A percentile compares a stretch with the other conserved stretches of the same genome.
These are phyloP conservation scores for Nothura maculosa DNA, from an alignment of 2,797 vertebrate genomes.

Conservation along the genomic window DNA sequence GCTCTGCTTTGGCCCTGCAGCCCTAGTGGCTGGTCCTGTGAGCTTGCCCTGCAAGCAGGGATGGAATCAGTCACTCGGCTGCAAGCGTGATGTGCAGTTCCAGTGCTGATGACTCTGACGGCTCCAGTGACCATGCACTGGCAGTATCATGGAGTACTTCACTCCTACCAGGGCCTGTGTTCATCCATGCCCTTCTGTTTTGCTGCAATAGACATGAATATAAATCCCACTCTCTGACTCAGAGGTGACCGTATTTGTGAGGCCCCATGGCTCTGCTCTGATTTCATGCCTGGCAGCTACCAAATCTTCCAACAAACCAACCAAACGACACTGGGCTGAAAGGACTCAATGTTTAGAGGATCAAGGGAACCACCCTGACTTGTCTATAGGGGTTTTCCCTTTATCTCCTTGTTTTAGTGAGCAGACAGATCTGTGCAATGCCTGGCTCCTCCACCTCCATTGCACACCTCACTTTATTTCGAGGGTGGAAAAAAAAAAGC, in stretches of 20 bases:
- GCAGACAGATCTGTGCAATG: fast-evolving
- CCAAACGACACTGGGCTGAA: background rate
- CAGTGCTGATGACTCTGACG: fast-evolving
- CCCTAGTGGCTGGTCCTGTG: no score
- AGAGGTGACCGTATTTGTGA: no score
- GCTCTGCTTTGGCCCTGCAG: background rate
- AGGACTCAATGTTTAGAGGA: fast-evolving
- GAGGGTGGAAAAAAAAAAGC: background rate
- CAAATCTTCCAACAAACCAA: background rate
- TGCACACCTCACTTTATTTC: background rate
- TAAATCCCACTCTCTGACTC: background rate
- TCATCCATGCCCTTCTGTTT: background rate
- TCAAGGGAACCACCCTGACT: background rate
- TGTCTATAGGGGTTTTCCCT: background rate
- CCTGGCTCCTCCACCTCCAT: background rate
- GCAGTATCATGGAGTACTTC: background rate
- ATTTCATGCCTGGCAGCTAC: background rate
- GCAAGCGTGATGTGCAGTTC: background rate
- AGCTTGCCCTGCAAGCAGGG: fast-evolving
- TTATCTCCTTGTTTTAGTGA: background rate
- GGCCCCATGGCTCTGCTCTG: background rate
- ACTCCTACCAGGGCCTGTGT: fast-evolving
- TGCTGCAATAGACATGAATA: background rate
- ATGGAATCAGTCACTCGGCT: background rate
- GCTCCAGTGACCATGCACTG: fast-evolving